These are phyloP conservation scores for Chironex yamaguchii DNA, from an alignment of 30 jellyfish, hydroid and myxozoan species.

Conservation along the genomic window DNA sequence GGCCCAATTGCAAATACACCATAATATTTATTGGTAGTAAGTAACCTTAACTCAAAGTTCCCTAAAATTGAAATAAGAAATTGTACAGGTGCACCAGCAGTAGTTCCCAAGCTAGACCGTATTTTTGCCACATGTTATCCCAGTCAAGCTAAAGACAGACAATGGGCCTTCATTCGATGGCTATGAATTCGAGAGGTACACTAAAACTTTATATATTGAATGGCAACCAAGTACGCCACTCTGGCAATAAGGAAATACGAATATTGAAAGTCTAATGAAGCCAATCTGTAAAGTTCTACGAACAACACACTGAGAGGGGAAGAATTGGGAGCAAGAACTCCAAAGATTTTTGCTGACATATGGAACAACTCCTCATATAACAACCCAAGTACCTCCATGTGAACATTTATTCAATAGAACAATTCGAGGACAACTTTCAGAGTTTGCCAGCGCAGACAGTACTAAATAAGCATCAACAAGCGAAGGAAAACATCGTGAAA, in stretches of 20 bases:
- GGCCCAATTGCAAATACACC: constrained; percentile 52
- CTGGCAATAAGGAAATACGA: too few species aligned
- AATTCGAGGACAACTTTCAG: not conserved
- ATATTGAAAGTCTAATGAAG: too few species aligned
- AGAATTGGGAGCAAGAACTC: too few species aligned
- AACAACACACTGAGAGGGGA: too few species aligned
- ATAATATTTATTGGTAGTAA: constrained; percentile 63
- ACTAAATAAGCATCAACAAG: too few species aligned
- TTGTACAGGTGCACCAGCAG: constrained; percentile 62
- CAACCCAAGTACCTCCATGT: constrained; percentile 13
- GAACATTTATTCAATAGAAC: not conserved
- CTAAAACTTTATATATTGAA: constrained; percentile 28
- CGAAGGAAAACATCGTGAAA: too few species aligned
- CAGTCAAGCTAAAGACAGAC: constrained; percentile 28
- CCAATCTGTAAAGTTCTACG: too few species aligned
- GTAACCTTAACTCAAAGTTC: constrained; percentile 24
- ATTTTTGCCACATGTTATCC: constrained; percentile 59
- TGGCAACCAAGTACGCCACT: constrained; percentile 46
- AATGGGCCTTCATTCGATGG: constrained; percentile 78
- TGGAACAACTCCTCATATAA: constrained; percentile 16
- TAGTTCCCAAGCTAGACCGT: constrained; percentile 30
- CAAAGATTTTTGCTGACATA: not conserved
- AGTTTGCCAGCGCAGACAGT: too few species aligned
- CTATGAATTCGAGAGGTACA: constrained; percentile 44
- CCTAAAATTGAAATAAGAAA: constrained; percentile 56